Conservation (phyloP, 2,113 vertebrate species). For the Corvus hawaiiensis region DNA sequence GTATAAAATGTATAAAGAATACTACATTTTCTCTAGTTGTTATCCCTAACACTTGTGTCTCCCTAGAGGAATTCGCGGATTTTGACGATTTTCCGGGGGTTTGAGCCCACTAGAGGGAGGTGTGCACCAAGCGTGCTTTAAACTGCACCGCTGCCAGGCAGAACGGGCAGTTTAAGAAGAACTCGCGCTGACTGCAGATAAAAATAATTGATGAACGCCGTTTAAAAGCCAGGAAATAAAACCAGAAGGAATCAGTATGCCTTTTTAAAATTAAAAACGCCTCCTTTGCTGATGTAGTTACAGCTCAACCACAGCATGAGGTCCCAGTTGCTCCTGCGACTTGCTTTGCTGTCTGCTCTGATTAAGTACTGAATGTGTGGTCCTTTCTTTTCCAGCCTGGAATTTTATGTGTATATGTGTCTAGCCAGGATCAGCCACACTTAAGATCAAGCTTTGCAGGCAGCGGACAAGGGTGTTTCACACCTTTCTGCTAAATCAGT, state of each 20-base stretch:
- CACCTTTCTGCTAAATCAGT: not conserved
- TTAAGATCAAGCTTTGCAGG: not conserved
- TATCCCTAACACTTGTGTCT: not conserved
- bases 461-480: not conserved
- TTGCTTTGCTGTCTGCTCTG: not conserved
- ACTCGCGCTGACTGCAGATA: not conserved
- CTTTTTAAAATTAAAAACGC: not conserved
- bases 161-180: not conserved
- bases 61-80: not conserved
- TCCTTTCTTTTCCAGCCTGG: not conserved
- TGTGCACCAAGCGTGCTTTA: not conserved
- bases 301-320: not conserved
- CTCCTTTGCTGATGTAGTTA: not conserved
- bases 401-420: not conserved
- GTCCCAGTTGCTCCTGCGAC: not conserved
- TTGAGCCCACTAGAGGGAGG: slow-evolving; percentile 11
- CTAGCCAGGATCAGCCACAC: not conserved
- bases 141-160: not conserved
- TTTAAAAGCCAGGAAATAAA: not conserved
- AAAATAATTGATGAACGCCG: not conserved
- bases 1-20: not conserved
- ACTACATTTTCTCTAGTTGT: too few relatives aligned
- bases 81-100: not conserved
- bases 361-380: not conserved
- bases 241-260: not conserved